These are phyloP conservation scores for Artemisiospiza belli DNA, from an alignment of 2,113 vertebrate genomes.

Conservation along the genomic window DNA sequence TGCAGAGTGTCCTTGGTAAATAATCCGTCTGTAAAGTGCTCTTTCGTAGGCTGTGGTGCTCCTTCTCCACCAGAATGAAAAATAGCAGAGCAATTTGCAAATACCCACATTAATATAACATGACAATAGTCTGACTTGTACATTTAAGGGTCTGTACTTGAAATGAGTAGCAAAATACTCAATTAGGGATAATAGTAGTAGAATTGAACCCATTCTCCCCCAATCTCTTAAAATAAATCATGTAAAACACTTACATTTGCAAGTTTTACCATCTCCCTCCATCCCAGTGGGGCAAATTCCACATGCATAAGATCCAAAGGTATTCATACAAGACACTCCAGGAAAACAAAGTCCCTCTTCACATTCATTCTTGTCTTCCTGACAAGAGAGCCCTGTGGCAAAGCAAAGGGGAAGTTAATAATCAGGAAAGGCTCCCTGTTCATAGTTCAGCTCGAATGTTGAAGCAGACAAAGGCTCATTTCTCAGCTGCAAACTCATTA, in stretches of 20 bases:
- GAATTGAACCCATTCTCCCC: neutral
- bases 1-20: neutral
- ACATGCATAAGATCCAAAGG: constrained; percentile 76
- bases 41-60: neutral
- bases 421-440: constrained; percentile 14
- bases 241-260: constrained; percentile 63
- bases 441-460: neutral
- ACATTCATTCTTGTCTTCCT: constrained; percentile 80
- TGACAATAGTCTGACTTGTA: neutral
- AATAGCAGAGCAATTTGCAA: neutral
- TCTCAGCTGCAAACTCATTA: constrained; percentile 33
- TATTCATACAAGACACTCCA: constrained; percentile 74
- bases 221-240: neutral
- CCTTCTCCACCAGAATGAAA: neutral
- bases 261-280: constrained; percentile 73
- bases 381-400: constrained; percentile 71
- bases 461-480: neutral
- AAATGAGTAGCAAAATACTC: neutral
- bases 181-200: neutral
- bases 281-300: constrained; percentile 73
- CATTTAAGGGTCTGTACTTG: neutral
- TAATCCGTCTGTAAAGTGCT: neutral
- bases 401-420: constrained; percentile 31
- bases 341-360: constrained; percentile 75
- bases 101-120: neutral